Percentiles rank a stretch among this genome's conserved stretches.
Evolutionary conservation across 2,113 vertebrate species (phyloP).

Genomic region (Columba janthina): DNA sequence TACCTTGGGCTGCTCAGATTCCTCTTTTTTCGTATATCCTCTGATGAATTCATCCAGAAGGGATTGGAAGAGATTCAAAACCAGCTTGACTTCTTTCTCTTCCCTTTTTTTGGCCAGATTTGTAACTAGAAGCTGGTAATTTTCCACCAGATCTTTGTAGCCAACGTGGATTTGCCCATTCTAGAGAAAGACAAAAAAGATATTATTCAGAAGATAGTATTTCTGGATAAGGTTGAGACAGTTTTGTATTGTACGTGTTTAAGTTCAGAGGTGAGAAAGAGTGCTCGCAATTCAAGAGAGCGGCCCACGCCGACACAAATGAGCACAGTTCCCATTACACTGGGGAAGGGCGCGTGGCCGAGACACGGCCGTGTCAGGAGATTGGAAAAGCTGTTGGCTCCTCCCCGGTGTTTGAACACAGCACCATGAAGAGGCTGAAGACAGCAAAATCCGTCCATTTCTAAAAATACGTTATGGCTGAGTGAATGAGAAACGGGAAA

Average conservation of each 20-base stretch:
- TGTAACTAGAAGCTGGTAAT: conserved; percentile 90
- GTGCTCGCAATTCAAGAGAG: background rate
- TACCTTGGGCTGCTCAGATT: conserved; percentile 87
- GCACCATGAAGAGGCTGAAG: background rate
- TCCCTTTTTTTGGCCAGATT: conserved; percentile 85
- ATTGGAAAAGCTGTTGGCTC: background rate
- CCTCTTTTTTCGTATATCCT: conserved; percentile 89
- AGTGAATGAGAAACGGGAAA: background rate
- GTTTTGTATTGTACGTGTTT: background rate
- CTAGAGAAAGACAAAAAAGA: conserved; percentile 58
- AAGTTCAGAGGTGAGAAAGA: background rate
- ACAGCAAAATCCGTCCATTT: background rate
- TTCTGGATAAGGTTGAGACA: background rate
- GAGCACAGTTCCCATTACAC: background rate
- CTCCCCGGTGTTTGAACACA: background rate
- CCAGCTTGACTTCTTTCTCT: conserved; percentile 91
- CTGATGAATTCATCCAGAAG: conserved; percentile 95
- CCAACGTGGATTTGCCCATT: conserved; percentile 87
- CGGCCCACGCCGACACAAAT: background rate
- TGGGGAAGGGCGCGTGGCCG: background rate
- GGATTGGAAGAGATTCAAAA: conserved; percentile 96
- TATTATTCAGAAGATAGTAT: background rate
- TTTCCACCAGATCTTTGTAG: conserved; percentile 91
- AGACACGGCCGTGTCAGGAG: background rate
- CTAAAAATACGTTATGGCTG: background rate